phyloP scores from a whole-genome alignment of 2,113 vertebrate species.

The Clarias magur region DNA sequence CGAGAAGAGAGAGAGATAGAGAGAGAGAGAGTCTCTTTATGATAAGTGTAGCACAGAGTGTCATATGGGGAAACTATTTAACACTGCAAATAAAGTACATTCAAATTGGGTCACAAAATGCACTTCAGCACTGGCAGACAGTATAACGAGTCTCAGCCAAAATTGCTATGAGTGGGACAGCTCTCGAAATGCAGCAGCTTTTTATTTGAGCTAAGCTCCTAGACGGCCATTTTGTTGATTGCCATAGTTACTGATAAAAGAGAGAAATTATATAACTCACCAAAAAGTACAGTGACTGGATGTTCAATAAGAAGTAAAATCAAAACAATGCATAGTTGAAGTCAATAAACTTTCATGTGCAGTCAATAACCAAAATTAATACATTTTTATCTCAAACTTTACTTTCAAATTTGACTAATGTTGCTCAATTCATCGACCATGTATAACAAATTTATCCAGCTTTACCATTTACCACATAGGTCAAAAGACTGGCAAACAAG shows the following conservation, averaged over 20 bases:
- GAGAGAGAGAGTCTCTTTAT: conserved; percentile 38
- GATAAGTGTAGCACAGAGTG: conserved; percentile 36
- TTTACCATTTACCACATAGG: too few species aligned
- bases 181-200: background rate
- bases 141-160: background rate
- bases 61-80: conserved; percentile 39
- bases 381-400: too few species aligned
- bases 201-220: conserved; percentile 1
- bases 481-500: background rate
- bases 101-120: conserved; percentile 33
- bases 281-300: background rate
- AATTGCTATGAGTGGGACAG: background rate
- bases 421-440: background rate
- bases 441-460: background rate
- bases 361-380: background rate
- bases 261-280: background rate
- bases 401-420: background rate
- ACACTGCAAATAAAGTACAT: conserved; percentile 41
- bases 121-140: conserved; percentile 22
- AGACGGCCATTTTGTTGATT: background rate
- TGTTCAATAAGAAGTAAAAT: background rate
- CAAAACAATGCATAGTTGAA: background rate
- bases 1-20: conserved; percentile 18
- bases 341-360: background rate
- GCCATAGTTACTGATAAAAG: background rate